Percentiles rank a stretch among this genome's conserved stretches.
Conservation (phyloP, 1,140 invertebrate species). For the Drosophila santomea region DNA sequence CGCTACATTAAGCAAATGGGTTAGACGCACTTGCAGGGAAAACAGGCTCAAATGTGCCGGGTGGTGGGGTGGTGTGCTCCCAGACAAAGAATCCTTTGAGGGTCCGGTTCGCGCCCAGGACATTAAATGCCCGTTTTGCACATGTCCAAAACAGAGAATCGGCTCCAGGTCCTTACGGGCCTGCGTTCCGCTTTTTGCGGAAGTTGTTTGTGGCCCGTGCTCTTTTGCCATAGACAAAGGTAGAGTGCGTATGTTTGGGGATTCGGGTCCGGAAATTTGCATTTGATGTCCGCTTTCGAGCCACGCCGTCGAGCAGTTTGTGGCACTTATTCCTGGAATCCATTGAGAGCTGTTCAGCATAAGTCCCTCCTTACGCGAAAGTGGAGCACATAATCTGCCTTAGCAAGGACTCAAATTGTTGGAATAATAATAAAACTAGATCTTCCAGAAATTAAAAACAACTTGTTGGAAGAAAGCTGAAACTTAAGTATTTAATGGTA, state of each 20-base stretch:
- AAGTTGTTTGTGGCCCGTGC: constrained; percentile 20
- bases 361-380: not conserved
- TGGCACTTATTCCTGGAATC: constrained; percentile 1
- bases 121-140: constrained; percentile 75
- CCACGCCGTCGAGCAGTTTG: constrained; percentile 14
- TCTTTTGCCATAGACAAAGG: constrained; percentile 60
- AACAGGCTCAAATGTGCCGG: constrained; percentile 40
- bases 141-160: constrained; percentile 75
- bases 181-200: constrained; percentile 20
- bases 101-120: constrained; percentile 45
- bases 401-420: not conserved
- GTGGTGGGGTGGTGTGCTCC: constrained; percentile 15
- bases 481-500: no score
- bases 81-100: constrained; percentile 66
- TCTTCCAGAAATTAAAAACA: no score
- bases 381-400: not conserved
- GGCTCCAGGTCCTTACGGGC: constrained; percentile 32
- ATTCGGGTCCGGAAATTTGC: constrained; percentile 40
- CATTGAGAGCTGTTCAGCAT: constrained; percentile 6
- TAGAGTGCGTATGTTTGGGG: constrained; percentile 51
- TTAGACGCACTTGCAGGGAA: constrained; percentile 29
- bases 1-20: constrained; percentile 80
- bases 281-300: constrained; percentile 50
- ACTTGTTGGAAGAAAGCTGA: no score
- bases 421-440: not conserved